Evolutionary conservation across 2,113 vertebrate genomes (phyloP), one percentile per base, ranked within the genome.

Genomic region (Columba livia): DNA sequence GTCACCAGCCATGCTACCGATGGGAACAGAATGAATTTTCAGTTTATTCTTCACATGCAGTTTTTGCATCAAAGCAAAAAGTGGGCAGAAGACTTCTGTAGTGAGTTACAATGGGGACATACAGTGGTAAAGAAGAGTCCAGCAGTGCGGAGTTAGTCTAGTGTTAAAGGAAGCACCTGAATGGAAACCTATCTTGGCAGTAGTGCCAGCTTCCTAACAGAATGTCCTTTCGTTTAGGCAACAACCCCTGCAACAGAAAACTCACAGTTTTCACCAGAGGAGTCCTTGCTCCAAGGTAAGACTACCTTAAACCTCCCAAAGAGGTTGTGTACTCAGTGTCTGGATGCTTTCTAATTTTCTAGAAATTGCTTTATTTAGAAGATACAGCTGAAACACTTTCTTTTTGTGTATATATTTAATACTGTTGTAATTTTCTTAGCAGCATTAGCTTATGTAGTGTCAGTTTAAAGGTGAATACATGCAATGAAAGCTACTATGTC

Each of bases 271-370:
- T 56, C 81, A 64, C 26, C 47, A 61, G 66, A 85, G 20, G 38
- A 81, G 58, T 78, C 65, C 48, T 61, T 64, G 21, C 54, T 67
- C 86, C 51, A 89, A 94, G 96, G 96, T 97, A 93, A 95, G 88
- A 60, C 28, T 40, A 8, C 54, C 16, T 70, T 56, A 70, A 85
- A 24, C 28, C 17, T 77, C 17, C 7, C 10, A 21, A 25, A 70
- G 48, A 40, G 10, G 5, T 86, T 62, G 42, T 29, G 23, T 70
- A 36, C 26, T 79, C 0, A 1, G 17, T 69, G 38, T 74, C 50
- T 87, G 21, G 34, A 40, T 80, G 26, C 24, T 57, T 92, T 84
- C 31, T 62, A 13, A 20, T 58, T 78, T 82, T 79, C 29, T 48
- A 38, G n/a, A 36, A 80, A 60, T 34, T 64, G 10, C 42, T 88